phyloP scores from a whole-genome alignment of 1,140 invertebrate genomes.

The Temnothorax nylanderi region DNA sequence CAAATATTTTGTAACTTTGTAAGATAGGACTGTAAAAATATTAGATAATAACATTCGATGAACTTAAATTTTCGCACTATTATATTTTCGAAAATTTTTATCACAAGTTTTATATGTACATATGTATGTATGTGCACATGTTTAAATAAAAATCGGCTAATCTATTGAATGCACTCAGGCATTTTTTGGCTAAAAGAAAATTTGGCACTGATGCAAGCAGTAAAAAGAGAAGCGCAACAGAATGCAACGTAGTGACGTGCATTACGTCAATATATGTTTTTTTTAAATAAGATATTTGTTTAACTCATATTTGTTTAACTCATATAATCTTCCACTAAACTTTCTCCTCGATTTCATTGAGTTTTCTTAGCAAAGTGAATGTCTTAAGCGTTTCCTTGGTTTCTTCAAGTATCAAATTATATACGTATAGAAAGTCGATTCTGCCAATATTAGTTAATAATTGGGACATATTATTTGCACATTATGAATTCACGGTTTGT shows the following conservation, averaged over 20 bases:
- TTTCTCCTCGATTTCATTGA: not conserved
- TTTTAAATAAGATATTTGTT: slow-evolving; percentile 3
- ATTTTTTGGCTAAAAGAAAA: not conserved
- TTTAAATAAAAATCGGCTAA: not conserved
- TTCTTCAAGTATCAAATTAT: not conserved
- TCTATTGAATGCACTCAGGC: not conserved
- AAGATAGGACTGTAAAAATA: not conserved
- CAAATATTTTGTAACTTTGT: not conserved
- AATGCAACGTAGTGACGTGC: not conserved
- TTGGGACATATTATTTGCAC: not conserved
- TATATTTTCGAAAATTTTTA: not conserved
- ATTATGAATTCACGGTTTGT: not conserved
- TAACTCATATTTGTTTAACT: not conserved
- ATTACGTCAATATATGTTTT: not conserved
- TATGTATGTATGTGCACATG: too few relatives aligned
- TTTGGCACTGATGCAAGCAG: not conserved
- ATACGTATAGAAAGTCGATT: not conserved
- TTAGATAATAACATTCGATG: not conserved
- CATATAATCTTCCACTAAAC: not conserved
- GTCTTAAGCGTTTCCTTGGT: not conserved
- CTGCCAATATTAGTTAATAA: not conserved
- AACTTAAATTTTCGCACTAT: not conserved
- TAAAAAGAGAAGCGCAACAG: not conserved
- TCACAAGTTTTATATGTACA: not conserved
- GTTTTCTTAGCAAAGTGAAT: not conserved